Conservation (phyloP, 2,113 vertebrate species). For the Pleuronectes platessa region DNA sequence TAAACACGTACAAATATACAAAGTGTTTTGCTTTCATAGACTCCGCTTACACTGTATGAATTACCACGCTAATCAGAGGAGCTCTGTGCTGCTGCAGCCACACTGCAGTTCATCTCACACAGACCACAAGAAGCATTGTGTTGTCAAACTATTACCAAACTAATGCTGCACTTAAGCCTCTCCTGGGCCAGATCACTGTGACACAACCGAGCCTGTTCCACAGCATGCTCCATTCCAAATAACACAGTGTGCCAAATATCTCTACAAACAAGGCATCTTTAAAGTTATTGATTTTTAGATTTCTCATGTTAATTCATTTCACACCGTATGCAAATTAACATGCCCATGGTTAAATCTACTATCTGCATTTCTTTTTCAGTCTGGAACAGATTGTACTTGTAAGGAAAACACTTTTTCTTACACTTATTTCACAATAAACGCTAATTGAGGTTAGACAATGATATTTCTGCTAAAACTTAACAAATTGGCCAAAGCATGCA, state of each 20-base stretch:
- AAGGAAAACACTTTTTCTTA: too few species aligned
- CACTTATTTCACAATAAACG: too few species aligned
- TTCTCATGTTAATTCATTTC: neutral
- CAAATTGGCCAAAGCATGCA: too few species aligned
- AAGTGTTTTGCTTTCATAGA: conserved; percentile 42
- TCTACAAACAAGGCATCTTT: neutral
- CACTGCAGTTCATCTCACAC: conserved; percentile 5
- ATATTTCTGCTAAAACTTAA: too few species aligned
- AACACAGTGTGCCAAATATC: neutral
- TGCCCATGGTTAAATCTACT: neutral
- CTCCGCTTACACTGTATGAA: conserved; percentile 38
- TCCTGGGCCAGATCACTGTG: conserved; percentile 4
- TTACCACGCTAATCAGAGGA: conserved; percentile 30
- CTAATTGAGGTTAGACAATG: too few species aligned
- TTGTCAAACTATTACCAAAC: conserved; percentile 16
- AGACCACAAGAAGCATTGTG: conserved; percentile 19
- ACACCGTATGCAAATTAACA: neutral
- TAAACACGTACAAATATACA: conserved; percentile 48
- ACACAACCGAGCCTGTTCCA: conserved; percentile 21
- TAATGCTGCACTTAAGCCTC: conserved; percentile 16
- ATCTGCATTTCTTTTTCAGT: too few species aligned
- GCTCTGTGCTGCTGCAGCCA: conserved; percentile 8
- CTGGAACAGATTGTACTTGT: too few species aligned
- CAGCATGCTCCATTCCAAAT: conserved; percentile 10
- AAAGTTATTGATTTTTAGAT: neutral